Percentiles rank a stretch among this genome's conserved stretches.
phyloP scores from a whole-genome alignment of 1,140 invertebrate species.

The Diachasmimorpha longicaudata region DNA sequence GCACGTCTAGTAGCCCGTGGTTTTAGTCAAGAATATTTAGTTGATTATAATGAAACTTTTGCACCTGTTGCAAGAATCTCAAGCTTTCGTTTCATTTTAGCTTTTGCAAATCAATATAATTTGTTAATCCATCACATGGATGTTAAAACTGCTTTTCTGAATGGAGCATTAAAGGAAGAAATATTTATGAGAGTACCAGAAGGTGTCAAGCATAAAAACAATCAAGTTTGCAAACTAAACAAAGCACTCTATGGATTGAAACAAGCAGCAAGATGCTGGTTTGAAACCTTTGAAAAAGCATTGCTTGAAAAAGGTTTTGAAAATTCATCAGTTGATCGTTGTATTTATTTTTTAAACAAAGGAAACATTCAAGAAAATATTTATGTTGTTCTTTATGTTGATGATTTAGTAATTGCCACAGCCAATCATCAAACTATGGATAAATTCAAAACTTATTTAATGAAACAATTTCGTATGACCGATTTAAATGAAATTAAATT shows the following conservation, averaged over 20 bases:
- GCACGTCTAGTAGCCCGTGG: constrained; percentile 56
- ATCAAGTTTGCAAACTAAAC: constrained; percentile 29
- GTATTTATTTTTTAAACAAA: constrained; percentile 17
- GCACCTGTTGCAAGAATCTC: constrained; percentile 28
- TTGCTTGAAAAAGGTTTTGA: constrained; percentile 12
- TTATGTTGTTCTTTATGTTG: constrained; percentile 35
- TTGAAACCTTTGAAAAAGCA: constrained; percentile 34
- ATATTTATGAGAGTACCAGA: constrained; percentile 44
- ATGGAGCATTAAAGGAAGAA: constrained; percentile 47
- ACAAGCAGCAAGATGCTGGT: constrained; percentile 54
- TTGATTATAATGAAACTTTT: constrained; percentile 46
- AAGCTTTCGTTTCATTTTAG: constrained; percentile 48
- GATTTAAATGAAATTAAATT: constrained; percentile 30
- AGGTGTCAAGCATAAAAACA: constrained; percentile 26
- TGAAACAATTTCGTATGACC: constrained; percentile 15
- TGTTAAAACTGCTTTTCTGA: constrained; percentile 46
- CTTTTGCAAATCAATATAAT: constrained; percentile 54
- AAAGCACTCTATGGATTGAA: constrained; percentile 45
- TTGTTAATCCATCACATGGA: constrained; percentile 53
- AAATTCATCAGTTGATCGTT: constrained; percentile 22
- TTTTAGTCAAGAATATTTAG: constrained; percentile 45
- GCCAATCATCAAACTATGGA: neutral
- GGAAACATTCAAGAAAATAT: constrained; percentile 16
- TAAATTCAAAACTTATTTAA: constrained; percentile 25
- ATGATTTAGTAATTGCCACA: constrained; percentile 26